phyloP scores from a whole-genome alignment of 2,888 invertebrate genomes.

The Drosophila monieri region DNA sequence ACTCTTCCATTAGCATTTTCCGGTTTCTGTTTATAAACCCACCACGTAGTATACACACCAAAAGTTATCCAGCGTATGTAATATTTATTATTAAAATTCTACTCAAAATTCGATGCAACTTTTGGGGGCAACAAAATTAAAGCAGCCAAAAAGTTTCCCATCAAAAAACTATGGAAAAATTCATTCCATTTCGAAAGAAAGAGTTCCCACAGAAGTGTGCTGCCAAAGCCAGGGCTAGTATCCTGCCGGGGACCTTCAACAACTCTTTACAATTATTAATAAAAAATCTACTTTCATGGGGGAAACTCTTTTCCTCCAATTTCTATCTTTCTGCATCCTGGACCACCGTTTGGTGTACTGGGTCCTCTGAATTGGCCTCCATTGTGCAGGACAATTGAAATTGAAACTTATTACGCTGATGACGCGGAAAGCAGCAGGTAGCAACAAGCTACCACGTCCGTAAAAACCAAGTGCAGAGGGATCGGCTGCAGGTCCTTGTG shows the following conservation, averaged over 20 bases:
- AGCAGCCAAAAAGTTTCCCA: slow-evolving; percentile 54
- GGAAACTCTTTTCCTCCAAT: neutral
- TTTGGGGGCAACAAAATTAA: slow-evolving; percentile 62
- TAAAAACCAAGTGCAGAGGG: slow-evolving; percentile 47
- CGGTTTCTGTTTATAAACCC: slow-evolving; percentile 55
- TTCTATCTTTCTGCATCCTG: slow-evolving; percentile 11
- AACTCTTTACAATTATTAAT: slow-evolving; percentile 49
- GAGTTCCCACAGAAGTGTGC: slow-evolving; percentile 46
- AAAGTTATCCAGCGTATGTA: slow-evolving; percentile 32
- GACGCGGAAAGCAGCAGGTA: slow-evolving; percentile 37
- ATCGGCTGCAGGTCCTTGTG: neutral
- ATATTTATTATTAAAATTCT: slow-evolving; percentile 76
- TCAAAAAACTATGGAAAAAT: slow-evolving; percentile 48
- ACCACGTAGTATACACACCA: neutral
- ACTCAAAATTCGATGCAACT: slow-evolving; percentile 54
- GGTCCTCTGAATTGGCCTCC: slow-evolving; percentile 32
- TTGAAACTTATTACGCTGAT: slow-evolving; percentile 70
- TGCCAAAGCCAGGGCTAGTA: slow-evolving; percentile 34
- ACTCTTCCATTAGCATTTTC: slow-evolving; percentile 59
- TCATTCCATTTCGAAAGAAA: slow-evolving; percentile 20
- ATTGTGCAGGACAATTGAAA: slow-evolving; percentile 69
- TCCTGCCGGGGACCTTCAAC: slow-evolving; percentile 24
- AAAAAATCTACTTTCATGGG: slow-evolving; percentile 48
- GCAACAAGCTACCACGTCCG: slow-evolving; percentile 39
- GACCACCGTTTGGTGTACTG: slow-evolving; percentile 2